Percentiles rank a stretch among this genome's conserved stretches.
Conservation (phyloP, 2,888 invertebrate genomes). For the Pseudococcus jackbeardsleyi region DNA sequence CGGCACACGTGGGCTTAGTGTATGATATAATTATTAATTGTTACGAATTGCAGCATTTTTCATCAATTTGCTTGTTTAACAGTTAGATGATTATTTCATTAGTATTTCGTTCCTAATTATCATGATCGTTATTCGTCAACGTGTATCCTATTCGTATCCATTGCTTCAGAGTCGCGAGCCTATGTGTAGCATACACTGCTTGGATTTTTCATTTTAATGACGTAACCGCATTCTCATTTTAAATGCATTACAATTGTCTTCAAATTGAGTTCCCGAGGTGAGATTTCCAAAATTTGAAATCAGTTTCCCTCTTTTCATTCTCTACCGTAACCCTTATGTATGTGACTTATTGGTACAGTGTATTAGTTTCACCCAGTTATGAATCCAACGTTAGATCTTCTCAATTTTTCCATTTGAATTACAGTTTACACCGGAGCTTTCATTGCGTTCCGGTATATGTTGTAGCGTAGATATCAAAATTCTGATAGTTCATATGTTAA, state of each 20-base stretch:
- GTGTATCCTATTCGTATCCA: neutral
- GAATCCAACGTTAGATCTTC: no score
- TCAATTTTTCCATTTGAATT: no score
- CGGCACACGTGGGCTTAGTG: constrained; percentile 65
- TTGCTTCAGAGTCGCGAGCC: constrained; percentile 25
- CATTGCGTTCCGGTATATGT: neutral
- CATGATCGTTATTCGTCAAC: neutral
- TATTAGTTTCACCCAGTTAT: no score
- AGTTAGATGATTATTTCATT: neutral
- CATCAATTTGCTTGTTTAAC: constrained; percentile 9
- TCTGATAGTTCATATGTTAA: no score
- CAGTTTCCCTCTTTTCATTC: no score
- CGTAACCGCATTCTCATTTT: constrained; percentile 43
- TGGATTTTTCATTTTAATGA: constrained; percentile 52
- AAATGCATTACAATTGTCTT: neutral
- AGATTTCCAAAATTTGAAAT: no score
- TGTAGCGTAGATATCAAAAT: neutral
- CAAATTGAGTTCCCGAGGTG: no score
- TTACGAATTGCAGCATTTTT: neutral
- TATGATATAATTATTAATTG: constrained; percentile 49
- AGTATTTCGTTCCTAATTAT: neutral
- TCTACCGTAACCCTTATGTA: no score
- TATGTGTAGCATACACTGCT: constrained; percentile 33
- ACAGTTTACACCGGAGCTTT: no score
- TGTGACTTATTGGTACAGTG: no score